These are phyloP conservation scores for Gallirallus australis DNA, from an alignment of 2,797 vertebrate genomes.

Conservation along the genomic window DNA sequence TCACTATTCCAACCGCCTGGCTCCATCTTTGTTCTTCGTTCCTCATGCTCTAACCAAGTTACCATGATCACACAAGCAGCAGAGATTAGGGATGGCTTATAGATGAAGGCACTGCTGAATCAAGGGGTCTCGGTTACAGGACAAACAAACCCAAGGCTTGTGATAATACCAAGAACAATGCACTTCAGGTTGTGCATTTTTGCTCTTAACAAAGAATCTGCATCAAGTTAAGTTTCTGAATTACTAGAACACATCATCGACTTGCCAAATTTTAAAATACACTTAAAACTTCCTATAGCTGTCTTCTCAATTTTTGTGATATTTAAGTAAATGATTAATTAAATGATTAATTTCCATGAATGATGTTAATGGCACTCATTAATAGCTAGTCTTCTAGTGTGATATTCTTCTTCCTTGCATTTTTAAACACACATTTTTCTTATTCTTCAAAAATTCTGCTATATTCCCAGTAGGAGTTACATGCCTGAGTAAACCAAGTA, in stretches of 20 bases:
- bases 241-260: not conserved
- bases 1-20: not conserved
- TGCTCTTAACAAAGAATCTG: not conserved
- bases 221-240: not conserved
- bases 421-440: not conserved
- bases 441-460: slow-evolving; percentile 10
- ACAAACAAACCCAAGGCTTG: not conserved
- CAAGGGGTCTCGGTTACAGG: not conserved
- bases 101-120: not conserved
- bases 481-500: slow-evolving; percentile 6
- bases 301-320: not conserved
- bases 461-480: not conserved
- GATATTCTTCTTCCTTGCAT: not conserved
- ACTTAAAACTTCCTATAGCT: not conserved
- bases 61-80: not conserved
- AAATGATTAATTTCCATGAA: not conserved
- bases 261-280: not conserved
- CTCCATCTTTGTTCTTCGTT: not conserved
- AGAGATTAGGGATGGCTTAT: not conserved
- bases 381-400: not conserved
- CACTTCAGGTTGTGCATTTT: not conserved
- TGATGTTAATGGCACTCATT: not conserved
- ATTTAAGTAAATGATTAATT: not conserved
- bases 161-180: not conserved
- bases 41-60: not conserved